Evolutionary conservation across 2,888 invertebrate species (phyloP), one percentile per base, ranked within the genome.

Genomic region (Tanytarsus gracilentus): DNA sequence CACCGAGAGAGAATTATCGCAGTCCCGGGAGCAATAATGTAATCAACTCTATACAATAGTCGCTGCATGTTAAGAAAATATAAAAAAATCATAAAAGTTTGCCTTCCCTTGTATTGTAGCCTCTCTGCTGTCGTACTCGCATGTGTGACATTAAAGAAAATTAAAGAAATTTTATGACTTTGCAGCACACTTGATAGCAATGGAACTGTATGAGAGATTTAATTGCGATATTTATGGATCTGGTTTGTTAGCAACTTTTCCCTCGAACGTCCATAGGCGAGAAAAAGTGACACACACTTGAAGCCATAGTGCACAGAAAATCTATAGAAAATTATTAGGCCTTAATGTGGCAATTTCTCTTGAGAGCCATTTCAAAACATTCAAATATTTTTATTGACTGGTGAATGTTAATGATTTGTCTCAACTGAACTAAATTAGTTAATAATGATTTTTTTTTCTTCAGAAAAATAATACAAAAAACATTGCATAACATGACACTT

Each of bases 1-100:
- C n/a, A 11, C 8, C 44, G 21, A 44, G 44, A 23, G 16, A 33
- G 16, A 36, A 36, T 36, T 36, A 36, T 44, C 44, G 44, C 44
- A 11, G 44, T 44, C 44, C 44, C 6, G 21, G 44, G 44, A 44
- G 44, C 44, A 23, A 44, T 44, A 44, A 44, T 44, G 44, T 44
- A 44, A 44, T 44, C 44, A 44, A 44, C 44, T 44, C n/a, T n/a
- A n/a, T 23, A 44, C 44, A 18, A 44, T 23, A 18, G 18, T 18
- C 44, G 9, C 44, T 23, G 44, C 44, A n/a, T n/a, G n/a, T n/a
- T n/a, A n/a, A n/a, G n/a, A n/a, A n/a, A n/a, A n/a, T n/a, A n/a
- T n/a, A n/a, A n/a, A n/a, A n/a, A n/a, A n/a, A n/a, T n/a, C n/a
- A n/a, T n/a, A n/a, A n/a, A n/a, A n/a, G n/a, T n/a, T n/a, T n/a